Evolutionary conservation across 2,888 invertebrate species (phyloP).

Genomic region (Yponomeuta malinellus): DNA sequence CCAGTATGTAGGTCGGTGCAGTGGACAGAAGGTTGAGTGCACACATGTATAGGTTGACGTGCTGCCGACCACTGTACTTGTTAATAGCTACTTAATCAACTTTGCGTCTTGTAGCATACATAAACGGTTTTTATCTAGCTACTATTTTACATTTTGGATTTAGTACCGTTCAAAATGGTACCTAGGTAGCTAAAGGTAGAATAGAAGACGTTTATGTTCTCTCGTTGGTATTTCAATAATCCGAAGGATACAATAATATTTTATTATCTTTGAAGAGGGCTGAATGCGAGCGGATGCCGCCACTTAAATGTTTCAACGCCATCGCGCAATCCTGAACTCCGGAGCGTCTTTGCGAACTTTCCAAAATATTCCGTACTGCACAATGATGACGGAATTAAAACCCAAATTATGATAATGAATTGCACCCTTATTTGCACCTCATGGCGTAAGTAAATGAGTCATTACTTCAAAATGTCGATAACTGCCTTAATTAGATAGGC

Average conservation of each 20-base stretch:
- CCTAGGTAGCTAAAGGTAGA: background rate
- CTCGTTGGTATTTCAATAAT: slow-evolving; percentile 25
- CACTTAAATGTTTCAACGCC: slow-evolving; percentile 59
- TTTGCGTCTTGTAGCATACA: too few species aligned
- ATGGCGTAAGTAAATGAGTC: too few species aligned
- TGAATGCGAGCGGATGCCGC: slow-evolving; percentile 52
- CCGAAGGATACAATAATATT: slow-evolving; percentile 18
- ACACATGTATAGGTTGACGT: too few species aligned
- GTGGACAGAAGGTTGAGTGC: too few species aligned
- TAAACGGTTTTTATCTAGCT: too few species aligned
- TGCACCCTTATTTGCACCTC: background rate
- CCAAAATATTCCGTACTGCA: slow-evolving; percentile 42
- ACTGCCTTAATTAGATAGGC: too few species aligned
- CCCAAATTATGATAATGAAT: slow-evolving; percentile 10
- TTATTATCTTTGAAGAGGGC: slow-evolving; percentile 32
- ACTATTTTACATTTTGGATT: too few species aligned
- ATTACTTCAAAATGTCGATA: too few species aligned
- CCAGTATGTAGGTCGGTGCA: too few species aligned
- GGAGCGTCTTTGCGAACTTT: slow-evolving; percentile 61
- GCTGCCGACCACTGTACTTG: too few species aligned
- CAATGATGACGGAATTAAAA: slow-evolving; percentile 44
- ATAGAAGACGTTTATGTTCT: background rate
- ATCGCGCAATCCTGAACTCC: slow-evolving; percentile 35
- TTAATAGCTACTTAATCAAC: too few species aligned
- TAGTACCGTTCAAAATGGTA: background rate